Evolutionary conservation across 2,888 invertebrate species (phyloP).

Genomic region (Clunio marinus): DNA sequence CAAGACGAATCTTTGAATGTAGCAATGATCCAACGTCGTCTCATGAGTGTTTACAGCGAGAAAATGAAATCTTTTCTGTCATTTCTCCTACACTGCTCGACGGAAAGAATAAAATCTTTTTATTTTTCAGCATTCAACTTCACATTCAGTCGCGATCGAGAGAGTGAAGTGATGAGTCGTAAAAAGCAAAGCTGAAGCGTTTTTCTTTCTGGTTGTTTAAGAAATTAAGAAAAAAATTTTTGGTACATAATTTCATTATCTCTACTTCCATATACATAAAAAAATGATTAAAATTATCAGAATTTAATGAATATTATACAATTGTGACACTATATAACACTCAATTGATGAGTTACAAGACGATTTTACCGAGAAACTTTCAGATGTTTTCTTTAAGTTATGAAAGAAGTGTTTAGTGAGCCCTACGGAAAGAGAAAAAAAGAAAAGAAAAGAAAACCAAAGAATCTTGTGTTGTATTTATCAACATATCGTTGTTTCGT

Average conservation of each 20-base stretch:
- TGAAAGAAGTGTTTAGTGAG: background rate
- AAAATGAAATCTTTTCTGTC: slow-evolving; percentile 15
- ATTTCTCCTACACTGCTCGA: background rate
- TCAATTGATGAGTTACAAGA: slow-evolving; percentile 15
- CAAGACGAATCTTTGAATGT: background rate
- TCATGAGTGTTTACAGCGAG: background rate
- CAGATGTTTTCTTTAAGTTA: background rate
- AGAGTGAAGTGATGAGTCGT: slow-evolving; percentile 37
- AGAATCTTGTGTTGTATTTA: slow-evolving; percentile 34
- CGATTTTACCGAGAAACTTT: background rate
- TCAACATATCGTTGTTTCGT: slow-evolving; percentile 25
- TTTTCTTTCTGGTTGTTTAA: slow-evolving; percentile 34
- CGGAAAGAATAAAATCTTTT: slow-evolving; percentile 17
- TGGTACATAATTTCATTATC: slow-evolving; percentile 37
- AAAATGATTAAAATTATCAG: slow-evolving; percentile 37
- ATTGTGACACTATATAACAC: background rate
- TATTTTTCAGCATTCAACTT: background rate
- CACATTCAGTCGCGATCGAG: slow-evolving; percentile 13
- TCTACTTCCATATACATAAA: slow-evolving; percentile 10
- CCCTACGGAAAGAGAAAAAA: slow-evolving; percentile 2
- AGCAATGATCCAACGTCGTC: background rate
- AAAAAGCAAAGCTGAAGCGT: slow-evolving; percentile 30
- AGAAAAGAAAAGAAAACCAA: slow-evolving; percentile 7
- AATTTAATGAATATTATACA: slow-evolving; percentile 20
- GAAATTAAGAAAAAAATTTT: slow-evolving; percentile 32